These are phyloP conservation scores for Amblyornis subalaris DNA, from an alignment of 2,113 vertebrate species.

Conservation along the genomic window DNA sequence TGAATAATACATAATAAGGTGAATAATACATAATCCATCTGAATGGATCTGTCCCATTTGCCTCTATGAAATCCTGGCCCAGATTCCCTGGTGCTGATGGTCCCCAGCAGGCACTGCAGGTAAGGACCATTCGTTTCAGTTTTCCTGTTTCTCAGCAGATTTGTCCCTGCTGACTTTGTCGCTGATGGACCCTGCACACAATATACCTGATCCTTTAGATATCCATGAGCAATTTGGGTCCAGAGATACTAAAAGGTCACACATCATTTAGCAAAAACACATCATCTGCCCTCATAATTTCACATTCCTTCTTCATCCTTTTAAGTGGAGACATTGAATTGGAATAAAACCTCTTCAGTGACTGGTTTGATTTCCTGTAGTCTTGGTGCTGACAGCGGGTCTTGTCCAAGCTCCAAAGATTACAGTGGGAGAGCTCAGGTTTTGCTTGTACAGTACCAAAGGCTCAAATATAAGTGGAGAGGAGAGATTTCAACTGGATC, in stretches of 20 bases:
- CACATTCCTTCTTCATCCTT: neutral
- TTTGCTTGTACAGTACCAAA: neutral
- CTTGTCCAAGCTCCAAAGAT: neutral
- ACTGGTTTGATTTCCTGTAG: neutral
- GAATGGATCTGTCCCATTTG: neutral
- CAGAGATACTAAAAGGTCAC: neutral
- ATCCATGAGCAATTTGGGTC: neutral
- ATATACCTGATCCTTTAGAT: rapidly evolving
- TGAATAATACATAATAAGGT: neutral
- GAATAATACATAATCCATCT: neutral
- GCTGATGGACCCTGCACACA: neutral
- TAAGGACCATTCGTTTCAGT: neutral
- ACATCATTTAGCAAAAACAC: neutral
- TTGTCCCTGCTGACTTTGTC: neutral
- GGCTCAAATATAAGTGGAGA: neutral
- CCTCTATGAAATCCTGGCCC: neutral
- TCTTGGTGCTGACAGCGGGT: neutral
- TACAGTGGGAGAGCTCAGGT: rapidly evolving
- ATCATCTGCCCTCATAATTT: neutral
- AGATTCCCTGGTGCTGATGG: neutral
- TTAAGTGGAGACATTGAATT: neutral
- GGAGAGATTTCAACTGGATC: neutral
- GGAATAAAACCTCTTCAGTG: neutral
- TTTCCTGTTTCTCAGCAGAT: neutral
- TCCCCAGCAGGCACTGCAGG: neutral